Evolutionary conservation across 2,888 invertebrate genomes (phyloP), one percentile per base, ranked within the genome.

Genomic region (Seladonia tumulorum): DNA sequence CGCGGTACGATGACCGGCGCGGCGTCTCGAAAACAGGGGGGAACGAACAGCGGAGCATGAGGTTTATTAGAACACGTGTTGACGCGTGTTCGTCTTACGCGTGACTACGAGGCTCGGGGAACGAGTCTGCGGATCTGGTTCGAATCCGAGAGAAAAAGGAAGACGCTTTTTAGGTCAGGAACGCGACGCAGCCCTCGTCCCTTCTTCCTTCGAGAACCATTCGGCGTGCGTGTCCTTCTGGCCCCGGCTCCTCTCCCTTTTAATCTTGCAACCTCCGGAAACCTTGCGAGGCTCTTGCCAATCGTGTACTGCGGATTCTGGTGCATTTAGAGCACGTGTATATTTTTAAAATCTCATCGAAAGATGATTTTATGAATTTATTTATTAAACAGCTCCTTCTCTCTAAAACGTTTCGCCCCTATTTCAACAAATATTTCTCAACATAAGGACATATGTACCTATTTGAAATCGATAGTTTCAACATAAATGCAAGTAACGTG

Each of bases 101-200:
- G 84, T 81, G 88, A 83, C 78, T 81, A 22, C 77, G 80, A 83
- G 76, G 87, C 87, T 89, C 74, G 76, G 57, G 77, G 82, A 84
- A 86, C 89, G 79, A 79, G 79, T 75, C 66, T 16, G 29, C 8
- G 29, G 18, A 35, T 70, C 87, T 85, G 42, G 53, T 49, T 72
- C 22, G 72, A 45, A 42, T 57, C 60, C 16, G 10, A n/a, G 76
- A 70, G 68, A 78, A 79, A 84, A 81, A 86, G 73, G 83, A 86
- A 84, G 86, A 86, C 47, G 42, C 72, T 89, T 89, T 89, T 84
- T 89, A 81, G 89, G 88, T 89, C 89, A 89, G 89, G 88, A 89
- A 86, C 87, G 75, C 83, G 68, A 25, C 77, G 78, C 79, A 78
- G 77, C 77, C 63, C 85, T 82, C 77, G 66, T 81, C 81, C 81